These are phyloP conservation scores for Hippoglossus stenolepis DNA, from an alignment of 2,113 vertebrate species.

Conservation along the genomic window DNA sequence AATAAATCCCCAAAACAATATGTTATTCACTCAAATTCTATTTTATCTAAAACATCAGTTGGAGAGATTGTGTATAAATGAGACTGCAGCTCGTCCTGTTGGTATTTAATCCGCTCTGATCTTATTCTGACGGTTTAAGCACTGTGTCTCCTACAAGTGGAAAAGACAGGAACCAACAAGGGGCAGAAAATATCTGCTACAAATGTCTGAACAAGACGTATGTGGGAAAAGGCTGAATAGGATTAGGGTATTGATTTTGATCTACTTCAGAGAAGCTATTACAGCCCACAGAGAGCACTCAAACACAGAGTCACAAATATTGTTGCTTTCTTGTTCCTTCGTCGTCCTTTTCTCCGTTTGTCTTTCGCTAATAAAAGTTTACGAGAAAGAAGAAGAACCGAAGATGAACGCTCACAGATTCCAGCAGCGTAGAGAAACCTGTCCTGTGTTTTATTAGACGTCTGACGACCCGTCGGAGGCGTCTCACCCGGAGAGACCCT, in stretches of 20 bases:
- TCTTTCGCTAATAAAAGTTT: conserved; percentile 47
- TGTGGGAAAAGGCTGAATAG: conserved; percentile 60
- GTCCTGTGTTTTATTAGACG: too few species aligned
- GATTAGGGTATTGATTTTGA: conserved; percentile 65
- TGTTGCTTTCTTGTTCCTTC: conserved; percentile 22
- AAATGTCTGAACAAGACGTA: conserved; percentile 44
- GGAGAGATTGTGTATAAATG: conserved; percentile 3
- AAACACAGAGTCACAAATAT: background rate
- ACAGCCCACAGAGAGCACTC: conserved; percentile 52
- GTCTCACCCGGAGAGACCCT: too few species aligned
- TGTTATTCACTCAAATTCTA: conserved; percentile 18
- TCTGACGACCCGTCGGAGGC: too few species aligned
- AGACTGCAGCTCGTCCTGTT: conserved; percentile 12
- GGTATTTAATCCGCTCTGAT: conserved; percentile 39
- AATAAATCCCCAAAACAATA: conserved; percentile 11
- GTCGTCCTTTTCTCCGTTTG: conserved; percentile 33
- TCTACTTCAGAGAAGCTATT: conserved; percentile 58
- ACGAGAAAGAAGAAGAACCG: background rate
- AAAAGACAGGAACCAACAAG: conserved; percentile 42
- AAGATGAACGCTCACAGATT: too few species aligned
- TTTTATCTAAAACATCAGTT: background rate
- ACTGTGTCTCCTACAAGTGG: conserved; percentile 7
- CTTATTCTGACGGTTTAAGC: conserved; percentile 45
- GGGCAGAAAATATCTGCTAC: conserved; percentile 48
- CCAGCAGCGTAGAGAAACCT: too few species aligned